Percentiles rank a stretch among this genome's conserved stretches.
Evolutionary conservation across 2,113 vertebrate genomes (phyloP).

Genomic region (Pithys albifrons): DNA sequence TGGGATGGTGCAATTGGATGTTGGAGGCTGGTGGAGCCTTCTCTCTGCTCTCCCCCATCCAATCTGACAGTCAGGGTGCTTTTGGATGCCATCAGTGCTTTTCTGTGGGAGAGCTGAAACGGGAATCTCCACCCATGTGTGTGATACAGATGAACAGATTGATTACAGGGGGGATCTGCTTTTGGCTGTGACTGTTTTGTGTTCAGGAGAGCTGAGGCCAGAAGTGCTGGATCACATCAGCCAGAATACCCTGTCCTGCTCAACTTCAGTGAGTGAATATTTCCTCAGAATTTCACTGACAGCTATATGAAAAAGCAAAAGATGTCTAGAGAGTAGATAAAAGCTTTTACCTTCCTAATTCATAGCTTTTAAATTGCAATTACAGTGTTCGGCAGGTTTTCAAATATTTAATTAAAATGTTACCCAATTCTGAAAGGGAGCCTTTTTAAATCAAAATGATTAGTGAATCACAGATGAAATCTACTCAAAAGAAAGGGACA

Average conservation of each 20-base stretch:
- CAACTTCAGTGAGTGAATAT: neutral
- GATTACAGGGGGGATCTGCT: neutral
- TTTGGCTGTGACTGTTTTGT: neutral
- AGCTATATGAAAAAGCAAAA: neutral
- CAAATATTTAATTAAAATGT: slow-evolving; percentile 35
- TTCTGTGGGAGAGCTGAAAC: neutral
- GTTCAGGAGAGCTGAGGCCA: neutral
- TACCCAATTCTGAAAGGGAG: neutral
- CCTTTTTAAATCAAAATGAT: neutral
- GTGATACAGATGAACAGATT: neutral
- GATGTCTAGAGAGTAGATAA: neutral
- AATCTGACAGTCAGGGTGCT: fast-evolving
- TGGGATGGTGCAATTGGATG: neutral
- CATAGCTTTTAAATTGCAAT: slow-evolving; percentile 34
- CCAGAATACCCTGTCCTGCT: neutral
- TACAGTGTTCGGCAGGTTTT: neutral
- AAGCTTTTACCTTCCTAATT: slow-evolving; percentile 49
- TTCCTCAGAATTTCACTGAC: neutral
- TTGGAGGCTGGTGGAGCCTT: neutral
- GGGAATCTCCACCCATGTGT: neutral
- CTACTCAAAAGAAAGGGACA: neutral
- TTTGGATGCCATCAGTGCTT: neutral
- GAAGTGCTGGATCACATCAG: neutral
- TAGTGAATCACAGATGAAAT: neutral
- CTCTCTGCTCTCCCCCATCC: neutral